Conservation (phyloP, 2,888 invertebrate genomes). For the Tetheella fluctuosa region DNA sequence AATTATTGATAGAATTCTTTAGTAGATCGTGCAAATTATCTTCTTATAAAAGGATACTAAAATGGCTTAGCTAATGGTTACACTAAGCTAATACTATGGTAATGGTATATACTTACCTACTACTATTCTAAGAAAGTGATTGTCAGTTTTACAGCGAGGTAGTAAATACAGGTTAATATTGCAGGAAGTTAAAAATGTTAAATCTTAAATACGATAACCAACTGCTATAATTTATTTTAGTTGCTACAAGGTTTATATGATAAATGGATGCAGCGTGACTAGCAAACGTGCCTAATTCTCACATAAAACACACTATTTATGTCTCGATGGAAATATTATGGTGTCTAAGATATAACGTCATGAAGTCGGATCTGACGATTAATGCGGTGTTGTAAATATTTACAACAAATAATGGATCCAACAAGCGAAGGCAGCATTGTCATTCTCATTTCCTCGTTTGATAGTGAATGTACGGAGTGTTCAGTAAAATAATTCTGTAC, state of each 20-base stretch:
- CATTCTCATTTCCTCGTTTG: too few species aligned
- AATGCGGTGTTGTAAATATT: neutral
- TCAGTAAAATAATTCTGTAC: neutral
- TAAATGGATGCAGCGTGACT: conserved; percentile 33
- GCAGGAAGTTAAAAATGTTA: neutral
- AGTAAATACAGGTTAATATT: too few species aligned
- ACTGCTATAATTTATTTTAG: conserved; percentile 26
- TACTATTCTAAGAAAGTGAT: too few species aligned
- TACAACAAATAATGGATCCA: neutral
- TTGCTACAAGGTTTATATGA: conserved; percentile 31
- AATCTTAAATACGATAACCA: neutral
- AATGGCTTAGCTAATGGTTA: too few species aligned
- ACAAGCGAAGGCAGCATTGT: too few species aligned
- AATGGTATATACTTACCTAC: too few species aligned
- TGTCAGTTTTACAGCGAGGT: too few species aligned
- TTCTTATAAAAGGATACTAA: too few species aligned
- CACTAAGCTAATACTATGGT: too few species aligned
- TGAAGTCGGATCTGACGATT: neutral
- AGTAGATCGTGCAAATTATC: too few species aligned
- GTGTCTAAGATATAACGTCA: conserved; percentile 15
- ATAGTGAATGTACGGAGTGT: neutral
- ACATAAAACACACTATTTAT: conserved; percentile 31
- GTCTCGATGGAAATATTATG: conserved; percentile 40
- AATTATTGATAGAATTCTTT: neutral
- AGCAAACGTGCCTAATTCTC: conserved; percentile 36